Evolutionary conservation across 2,113 vertebrate species (phyloP).

Genomic region (Equus przewalskii): DNA sequence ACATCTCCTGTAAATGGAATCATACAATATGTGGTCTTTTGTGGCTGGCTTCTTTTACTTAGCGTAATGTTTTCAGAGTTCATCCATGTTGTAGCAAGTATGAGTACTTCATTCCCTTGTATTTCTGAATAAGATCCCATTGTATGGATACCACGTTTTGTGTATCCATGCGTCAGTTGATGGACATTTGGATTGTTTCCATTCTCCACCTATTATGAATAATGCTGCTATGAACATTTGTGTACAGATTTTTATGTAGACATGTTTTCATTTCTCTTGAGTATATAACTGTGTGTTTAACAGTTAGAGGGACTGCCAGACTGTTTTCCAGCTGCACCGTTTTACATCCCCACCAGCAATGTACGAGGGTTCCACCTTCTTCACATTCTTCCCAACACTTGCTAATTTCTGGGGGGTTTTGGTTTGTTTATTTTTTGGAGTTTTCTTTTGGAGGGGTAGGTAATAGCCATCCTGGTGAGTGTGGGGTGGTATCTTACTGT

Average conservation of each 20-base stretch:
- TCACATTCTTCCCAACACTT: background rate
- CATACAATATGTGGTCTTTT: background rate
- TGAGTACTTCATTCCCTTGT: background rate
- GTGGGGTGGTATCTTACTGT: background rate
- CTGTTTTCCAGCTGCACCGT: background rate
- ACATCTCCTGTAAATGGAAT: constrained; percentile 2
- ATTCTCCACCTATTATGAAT: background rate
- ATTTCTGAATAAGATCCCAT: background rate
- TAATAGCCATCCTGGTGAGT: background rate
- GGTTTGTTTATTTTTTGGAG: background rate
- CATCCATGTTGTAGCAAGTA: background rate
- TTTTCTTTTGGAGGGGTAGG: too few species aligned
- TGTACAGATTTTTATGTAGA: background rate
- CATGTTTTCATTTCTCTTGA: background rate
- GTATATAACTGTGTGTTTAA: background rate
- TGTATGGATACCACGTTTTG: background rate
- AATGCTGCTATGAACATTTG: background rate
- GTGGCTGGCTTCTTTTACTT: background rate
- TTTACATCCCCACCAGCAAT: background rate
- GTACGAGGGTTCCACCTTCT: background rate
- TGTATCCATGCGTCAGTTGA: background rate
- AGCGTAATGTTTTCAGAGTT: background rate
- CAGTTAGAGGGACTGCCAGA: background rate
- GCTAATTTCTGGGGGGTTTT: background rate
- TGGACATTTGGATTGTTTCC: background rate